Evolutionary conservation across 2,113 vertebrate genomes (phyloP).

Genomic region (Cettia cetti): DNA sequence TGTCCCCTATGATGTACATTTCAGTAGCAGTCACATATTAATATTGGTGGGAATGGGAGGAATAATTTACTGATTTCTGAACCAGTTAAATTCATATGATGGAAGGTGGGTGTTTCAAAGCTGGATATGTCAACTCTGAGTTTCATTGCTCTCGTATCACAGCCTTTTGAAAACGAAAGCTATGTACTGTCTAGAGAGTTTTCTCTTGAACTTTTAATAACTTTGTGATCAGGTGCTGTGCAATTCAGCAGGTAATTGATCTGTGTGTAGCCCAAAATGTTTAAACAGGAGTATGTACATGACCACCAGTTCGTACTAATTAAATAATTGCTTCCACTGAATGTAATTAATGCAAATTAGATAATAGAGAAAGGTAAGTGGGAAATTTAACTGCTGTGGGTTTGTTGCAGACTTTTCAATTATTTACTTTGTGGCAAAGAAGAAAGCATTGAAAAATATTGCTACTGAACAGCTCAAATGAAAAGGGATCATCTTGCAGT

Average conservation of each 20-base stretch:
- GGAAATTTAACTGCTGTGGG: neutral
- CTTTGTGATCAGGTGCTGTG: neutral
- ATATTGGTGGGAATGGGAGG: neutral
- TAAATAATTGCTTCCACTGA: slow-evolving; percentile 25
- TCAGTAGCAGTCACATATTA: neutral
- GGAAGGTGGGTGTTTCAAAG: neutral
- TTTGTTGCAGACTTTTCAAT: neutral
- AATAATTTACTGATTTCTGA: neutral
- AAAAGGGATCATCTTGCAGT: neutral
- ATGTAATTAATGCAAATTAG: neutral
- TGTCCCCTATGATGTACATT: neutral
- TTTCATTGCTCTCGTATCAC: neutral
- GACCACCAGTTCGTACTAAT: slow-evolving; percentile 1
- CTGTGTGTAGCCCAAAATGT: neutral
- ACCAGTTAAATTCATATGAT: neutral
- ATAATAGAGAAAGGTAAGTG: neutral
- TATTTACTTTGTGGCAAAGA: neutral
- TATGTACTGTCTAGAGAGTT: neutral
- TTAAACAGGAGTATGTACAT: neutral
- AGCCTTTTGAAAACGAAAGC: neutral
- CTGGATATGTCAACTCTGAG: fast-evolving
- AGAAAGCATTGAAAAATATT: neutral
- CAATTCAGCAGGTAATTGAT: neutral
- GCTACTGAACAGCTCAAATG: neutral
- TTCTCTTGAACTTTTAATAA: neutral